phyloP scores from a whole-genome alignment of 1,140 invertebrate species.

The Bombus impatiens region DNA sequence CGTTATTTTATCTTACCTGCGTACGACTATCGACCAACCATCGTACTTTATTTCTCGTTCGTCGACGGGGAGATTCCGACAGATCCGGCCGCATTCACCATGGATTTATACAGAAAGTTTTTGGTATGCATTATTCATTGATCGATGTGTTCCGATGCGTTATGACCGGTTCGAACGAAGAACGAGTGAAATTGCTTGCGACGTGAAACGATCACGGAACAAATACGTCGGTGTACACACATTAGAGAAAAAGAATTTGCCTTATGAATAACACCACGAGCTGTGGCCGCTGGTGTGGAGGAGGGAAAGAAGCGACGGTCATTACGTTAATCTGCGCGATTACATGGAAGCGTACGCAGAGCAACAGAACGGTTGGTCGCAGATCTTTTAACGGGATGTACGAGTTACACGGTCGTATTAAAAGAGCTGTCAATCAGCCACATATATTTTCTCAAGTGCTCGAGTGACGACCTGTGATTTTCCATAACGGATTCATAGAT shows the following conservation, averaged over 20 bases:
- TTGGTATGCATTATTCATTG: constrained; percentile 44
- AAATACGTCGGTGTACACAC: background rate
- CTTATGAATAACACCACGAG: background rate
- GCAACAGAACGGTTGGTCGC: constrained; percentile 3
- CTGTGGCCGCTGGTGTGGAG: background rate
- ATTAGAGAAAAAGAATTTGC: background rate
- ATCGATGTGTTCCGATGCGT: constrained; percentile 26
- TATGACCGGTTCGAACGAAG: constrained; percentile 41
- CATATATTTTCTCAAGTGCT: background rate
- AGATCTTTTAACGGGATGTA: constrained; percentile 32
- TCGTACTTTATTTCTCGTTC: constrained; percentile 22
- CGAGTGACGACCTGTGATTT: constrained; percentile 5
- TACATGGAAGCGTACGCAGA: background rate
- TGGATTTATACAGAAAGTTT: constrained; percentile 48
- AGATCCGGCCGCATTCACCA: constrained; percentile 5
- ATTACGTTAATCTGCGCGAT: constrained; percentile 23
- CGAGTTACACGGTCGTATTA: constrained; percentile 26
- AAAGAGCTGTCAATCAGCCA: constrained; percentile 19
- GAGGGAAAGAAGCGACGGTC: background rate
- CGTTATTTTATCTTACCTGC: constrained; percentile 35
- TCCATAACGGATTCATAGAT: constrained; percentile 20
- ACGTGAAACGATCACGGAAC: background rate
- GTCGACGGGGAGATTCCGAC: background rate
- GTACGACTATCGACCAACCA: background rate
- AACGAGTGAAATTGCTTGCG: constrained; percentile 32